These are phyloP conservation scores for Plestiodon gilberti DNA, from an alignment of 2,113 vertebrate genomes.

Conservation along the genomic window DNA sequence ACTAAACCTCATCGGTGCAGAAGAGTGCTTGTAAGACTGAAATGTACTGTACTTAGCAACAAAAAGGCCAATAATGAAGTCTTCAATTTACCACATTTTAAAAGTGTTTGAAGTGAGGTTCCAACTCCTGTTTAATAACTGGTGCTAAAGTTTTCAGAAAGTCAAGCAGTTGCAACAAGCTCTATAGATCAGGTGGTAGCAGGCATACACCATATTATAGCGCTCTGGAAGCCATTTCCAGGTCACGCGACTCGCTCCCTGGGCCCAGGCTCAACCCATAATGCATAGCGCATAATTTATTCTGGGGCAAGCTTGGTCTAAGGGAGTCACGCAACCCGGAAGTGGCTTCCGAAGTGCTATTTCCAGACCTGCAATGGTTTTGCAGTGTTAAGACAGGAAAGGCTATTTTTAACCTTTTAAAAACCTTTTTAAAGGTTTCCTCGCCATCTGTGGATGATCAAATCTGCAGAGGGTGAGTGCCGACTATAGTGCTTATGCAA, in stretches of 20 bases:
- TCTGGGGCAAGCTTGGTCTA: too few relatives aligned
- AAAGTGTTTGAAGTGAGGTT: not conserved
- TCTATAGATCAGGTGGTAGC: not conserved
- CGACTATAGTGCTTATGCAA: not conserved
- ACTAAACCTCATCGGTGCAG: not conserved
- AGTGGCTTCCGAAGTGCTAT: too few relatives aligned
- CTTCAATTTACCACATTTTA: not conserved
- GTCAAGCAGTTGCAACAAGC: rapidly evolving
- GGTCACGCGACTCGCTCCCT: too few relatives aligned
- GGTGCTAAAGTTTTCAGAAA: not conserved
- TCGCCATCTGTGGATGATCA: not conserved
- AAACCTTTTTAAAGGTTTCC: too few relatives aligned
- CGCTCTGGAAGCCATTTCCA: not conserved
- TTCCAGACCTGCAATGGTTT: too few relatives aligned
- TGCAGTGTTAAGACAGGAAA: too few relatives aligned
- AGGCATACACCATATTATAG: not conserved
- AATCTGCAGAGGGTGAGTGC: too few relatives aligned
- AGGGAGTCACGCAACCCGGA: too few relatives aligned
- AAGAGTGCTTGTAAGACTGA: not conserved
- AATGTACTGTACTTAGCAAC: not conserved
- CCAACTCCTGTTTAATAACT: not conserved
- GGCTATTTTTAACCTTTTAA: too few relatives aligned
- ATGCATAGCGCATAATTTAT: too few relatives aligned
- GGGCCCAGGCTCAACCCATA: too few relatives aligned
- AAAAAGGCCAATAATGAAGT: not conserved